These are phyloP conservation scores for Hedya salicella DNA, from an alignment of 2,888 invertebrate genomes.

Conservation along the genomic window DNA sequence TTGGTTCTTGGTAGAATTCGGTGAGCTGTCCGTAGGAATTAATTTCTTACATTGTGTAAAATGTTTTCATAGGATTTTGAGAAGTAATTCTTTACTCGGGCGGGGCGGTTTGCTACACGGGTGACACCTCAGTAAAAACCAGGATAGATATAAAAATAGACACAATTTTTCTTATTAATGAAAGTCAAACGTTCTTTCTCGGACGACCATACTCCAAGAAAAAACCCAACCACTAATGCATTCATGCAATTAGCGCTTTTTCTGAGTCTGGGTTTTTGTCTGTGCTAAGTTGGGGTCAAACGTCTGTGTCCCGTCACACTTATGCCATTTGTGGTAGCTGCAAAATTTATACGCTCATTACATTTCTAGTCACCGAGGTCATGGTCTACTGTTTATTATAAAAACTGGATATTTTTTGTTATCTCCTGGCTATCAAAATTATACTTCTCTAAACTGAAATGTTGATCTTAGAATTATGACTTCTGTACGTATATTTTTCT, in stretches of 20 bases:
- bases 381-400: background rate
- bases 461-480: too few species aligned
- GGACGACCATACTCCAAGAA: background rate
- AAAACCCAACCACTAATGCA: constrained; percentile 29
- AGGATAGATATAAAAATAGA: too few species aligned
- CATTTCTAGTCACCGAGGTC: background rate
- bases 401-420: background rate
- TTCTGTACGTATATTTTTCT: too few species aligned
- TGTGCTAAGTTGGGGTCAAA: constrained; percentile 55
- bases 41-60: background rate
- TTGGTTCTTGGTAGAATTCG: constrained; percentile 29
- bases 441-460: too few species aligned
- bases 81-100: background rate
- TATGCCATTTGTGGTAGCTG: background rate
- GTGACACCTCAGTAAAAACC: too few species aligned
- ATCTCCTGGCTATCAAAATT: too few species aligned
- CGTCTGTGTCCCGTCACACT: constrained; percentile 40
- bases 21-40: background rate
- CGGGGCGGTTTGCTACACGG: too few species aligned
- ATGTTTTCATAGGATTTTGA: background rate
- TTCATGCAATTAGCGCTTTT: constrained; percentile 52
- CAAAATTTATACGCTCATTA: background rate
- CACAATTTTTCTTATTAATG: background rate
- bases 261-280: constrained; percentile 64
- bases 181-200: background rate